Evolutionary conservation across 2,888 invertebrate species (phyloP), one percentile per base, ranked within the genome.

Genomic region (Celastrina argiolus): DNA sequence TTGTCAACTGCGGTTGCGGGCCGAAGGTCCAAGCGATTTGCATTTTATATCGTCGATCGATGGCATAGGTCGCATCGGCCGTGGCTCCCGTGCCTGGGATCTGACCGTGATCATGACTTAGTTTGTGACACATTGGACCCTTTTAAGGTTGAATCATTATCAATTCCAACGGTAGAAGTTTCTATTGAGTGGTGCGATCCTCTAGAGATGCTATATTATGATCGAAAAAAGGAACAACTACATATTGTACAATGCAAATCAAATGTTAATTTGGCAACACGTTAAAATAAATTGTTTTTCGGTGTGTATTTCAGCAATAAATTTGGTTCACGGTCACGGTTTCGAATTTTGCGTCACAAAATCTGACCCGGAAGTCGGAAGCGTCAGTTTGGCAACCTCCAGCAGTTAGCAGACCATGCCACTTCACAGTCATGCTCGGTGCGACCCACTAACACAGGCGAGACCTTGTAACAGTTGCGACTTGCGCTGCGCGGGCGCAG

Each of bases 1-100:
- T 67, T 67, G 66, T 34, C 56, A 36, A 26, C 36, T 22, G 61
- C 61, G 61, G 61, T 61, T 36, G 61, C 10, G 22, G 56, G 61
- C 61, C 39, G 39, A 39, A 22, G 51, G 51, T 51, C 51, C 51
- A 26, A 14, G 22, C 26, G 51, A 51, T 51, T 51, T 51, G 51
- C 51, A 51, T 51, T 51, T 51, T 26, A 26, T 51, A 51, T 51
- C 51, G 12, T 22, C 51, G 51, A 51, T 51, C 51, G 51, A 26
- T 51, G 51, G 14, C 51, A 22, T 14, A 51, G 51, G 51, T 26
- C 51, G 26, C 14, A 16, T 26, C 16, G 0, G 4, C 18, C 2
- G 18, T 39, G 39, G 31, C 7, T 31, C 39, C 39, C 6, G 39
- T 10, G 18, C 10, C 18, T 16, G 18, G 10, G 18, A 18, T 8